Base-by-base conservation (phyloP, 30 jellyfish, hydroid and myxozoan genomes). In the Aurelia sp. region DNA sequence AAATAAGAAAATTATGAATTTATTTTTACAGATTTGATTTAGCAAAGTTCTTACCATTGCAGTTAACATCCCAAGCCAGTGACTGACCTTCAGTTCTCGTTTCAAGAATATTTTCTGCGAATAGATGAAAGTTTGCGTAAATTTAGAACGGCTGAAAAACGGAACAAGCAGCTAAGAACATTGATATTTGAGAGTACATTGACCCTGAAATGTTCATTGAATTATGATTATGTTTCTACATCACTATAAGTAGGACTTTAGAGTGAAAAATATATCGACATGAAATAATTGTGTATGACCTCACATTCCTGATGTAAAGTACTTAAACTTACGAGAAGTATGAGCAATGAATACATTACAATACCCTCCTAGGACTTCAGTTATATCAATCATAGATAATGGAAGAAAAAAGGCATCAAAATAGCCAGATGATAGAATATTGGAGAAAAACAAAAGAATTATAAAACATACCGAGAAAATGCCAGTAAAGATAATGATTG, bases 401-500 rank as follows among this genome's bases (percentile, higher is more conserved):
- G 2, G 15, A 44, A 44, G 55, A 16, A 44, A 44, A 44, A 44
- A 44, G 10, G 55, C 0, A 1, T 9, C 15, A 7, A 5, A 10
- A 44, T 5, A 13, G 15, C 22, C 15, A 71, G 27, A 71, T 15
- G 35, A 33, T 15, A 6, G 27, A 16, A 15, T 0, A 51, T 6
- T 13, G 53, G 11, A 4, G 40, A 74, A 9, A 50, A 48, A 47
- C 13, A 15, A 19, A 77, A 44, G 20, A 51, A 15, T 27, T 50
- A 0, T 50, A 11, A 11, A 10, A 78, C 96, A 37, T 66, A 90
- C 97, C 4, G 96, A 82, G 58, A 90, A 90, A 13, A 90, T 50
- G 11, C 97, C 97, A 82, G 97, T 90, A 71, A 90, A 90, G 35
- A 90, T 81, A 40, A 90, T 90, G 66, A 90, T 84, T 40, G 97